Evolutionary conservation across 2,888 invertebrate species (phyloP).

Genomic region (Fragum fragum): DNA sequence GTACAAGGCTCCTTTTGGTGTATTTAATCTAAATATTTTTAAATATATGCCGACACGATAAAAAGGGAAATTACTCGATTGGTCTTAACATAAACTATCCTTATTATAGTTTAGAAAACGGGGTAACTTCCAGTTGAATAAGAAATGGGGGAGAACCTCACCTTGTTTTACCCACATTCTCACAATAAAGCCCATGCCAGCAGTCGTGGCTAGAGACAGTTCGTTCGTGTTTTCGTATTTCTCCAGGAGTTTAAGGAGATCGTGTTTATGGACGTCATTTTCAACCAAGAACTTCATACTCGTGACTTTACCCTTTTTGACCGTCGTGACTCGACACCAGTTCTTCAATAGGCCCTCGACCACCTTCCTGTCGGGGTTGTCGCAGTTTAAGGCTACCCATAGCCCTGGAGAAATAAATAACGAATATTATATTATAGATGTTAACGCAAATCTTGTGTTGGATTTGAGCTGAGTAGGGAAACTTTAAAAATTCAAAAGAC

Average conservation of each 20-base stretch:
- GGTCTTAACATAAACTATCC: too few species aligned
- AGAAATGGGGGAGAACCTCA: too few species aligned
- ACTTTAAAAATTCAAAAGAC: too few species aligned
- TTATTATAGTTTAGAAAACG: too few species aligned
- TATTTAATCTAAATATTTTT: too few species aligned
- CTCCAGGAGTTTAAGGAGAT: conserved; percentile 75
- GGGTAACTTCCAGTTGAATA: too few species aligned
- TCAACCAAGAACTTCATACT: conserved; percentile 74
- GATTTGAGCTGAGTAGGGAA: too few species aligned
- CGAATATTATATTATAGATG: too few species aligned
- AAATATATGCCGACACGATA: too few species aligned
- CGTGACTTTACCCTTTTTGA: conserved; percentile 74
- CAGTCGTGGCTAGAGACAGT: conserved; percentile 79
- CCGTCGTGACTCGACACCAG: conserved; percentile 80
- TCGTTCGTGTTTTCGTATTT: conserved; percentile 80
- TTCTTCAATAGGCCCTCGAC: conserved; percentile 87
- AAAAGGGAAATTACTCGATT: too few species aligned
- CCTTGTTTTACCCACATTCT: conserved; percentile 79
- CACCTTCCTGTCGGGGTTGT: conserved; percentile 78
- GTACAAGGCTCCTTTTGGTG: too few species aligned
- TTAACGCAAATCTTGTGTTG: too few species aligned
- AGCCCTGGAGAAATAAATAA: conserved; percentile 85
- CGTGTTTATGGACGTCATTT: conserved; percentile 74
- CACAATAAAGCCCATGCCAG: conserved; percentile 78
- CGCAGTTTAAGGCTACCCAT: conserved; percentile 86